Conservation (phyloP, 1,140 invertebrate species). For the Teleopsis dalmanni region DNA sequence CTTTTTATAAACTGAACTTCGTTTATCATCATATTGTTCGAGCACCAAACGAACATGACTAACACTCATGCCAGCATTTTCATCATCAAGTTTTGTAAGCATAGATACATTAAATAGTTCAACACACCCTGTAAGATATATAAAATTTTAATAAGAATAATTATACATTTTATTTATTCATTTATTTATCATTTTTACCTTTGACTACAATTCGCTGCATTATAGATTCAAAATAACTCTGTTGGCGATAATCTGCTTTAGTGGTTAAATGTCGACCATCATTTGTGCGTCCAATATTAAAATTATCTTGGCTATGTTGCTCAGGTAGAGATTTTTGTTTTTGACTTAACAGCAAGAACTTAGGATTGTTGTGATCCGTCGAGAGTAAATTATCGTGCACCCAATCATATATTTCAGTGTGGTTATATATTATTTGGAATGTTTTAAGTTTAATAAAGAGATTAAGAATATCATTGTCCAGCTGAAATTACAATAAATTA, state of each 20-base stretch:
- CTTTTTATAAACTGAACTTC: constrained; percentile 44
- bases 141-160: neutral
- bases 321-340: constrained; percentile 32
- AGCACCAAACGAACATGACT: constrained; percentile 55
- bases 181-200: constrained; percentile 15
- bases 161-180: too few relatives aligned
- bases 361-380: constrained; percentile 19
- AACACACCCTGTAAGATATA: constrained; percentile 46
- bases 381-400: constrained; percentile 47
- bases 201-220: constrained; percentile 51
- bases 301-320: constrained; percentile 13
- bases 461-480: constrained; percentile 59
- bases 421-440: constrained; percentile 62
- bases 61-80: constrained; percentile 51
- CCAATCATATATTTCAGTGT: constrained; percentile 55
- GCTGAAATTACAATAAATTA: constrained; percentile 42
- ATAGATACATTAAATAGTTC: constrained; percentile 54
- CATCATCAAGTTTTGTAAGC: constrained; percentile 44
- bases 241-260: constrained; percentile 8
- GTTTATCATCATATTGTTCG: constrained; percentile 53
- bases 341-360: constrained; percentile 21
- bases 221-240: constrained; percentile 40
- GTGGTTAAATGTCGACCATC: neutral
- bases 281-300: constrained; percentile 1
- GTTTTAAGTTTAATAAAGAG: constrained; percentile 61